Percentiles rank a stretch among this genome's conserved stretches.
phyloP scores from a whole-genome alignment of 1,140 invertebrate species.

The Gonioctena quinquepunctata region DNA sequence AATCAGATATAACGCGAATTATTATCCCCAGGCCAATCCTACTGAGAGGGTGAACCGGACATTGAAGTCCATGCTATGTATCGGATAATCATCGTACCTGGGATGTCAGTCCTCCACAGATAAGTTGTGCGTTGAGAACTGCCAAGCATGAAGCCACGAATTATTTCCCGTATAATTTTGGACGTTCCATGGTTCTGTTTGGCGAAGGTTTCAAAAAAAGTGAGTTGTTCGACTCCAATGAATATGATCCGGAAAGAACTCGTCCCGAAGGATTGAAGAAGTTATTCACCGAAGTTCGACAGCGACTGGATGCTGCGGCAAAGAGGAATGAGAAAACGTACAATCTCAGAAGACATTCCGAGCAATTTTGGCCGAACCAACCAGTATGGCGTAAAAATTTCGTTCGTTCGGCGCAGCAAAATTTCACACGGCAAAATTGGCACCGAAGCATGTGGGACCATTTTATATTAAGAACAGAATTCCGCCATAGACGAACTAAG shows the following conservation, averaged over 20 bases:
- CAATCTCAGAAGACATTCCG: background rate
- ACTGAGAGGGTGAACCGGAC: conserved; percentile 26
- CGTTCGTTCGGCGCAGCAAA: conserved; percentile 21
- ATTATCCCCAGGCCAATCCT: conserved; percentile 21
- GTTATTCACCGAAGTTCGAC: conserved; percentile 1
- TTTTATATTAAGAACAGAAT: background rate
- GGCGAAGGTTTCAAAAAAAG: background rate
- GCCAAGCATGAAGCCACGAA: background rate
- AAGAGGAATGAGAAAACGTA: background rate
- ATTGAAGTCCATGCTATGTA: conserved; percentile 36
- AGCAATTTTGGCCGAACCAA: background rate
- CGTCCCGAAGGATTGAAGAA: background rate
- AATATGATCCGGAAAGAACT: background rate
- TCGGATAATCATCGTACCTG: conserved; percentile 14
- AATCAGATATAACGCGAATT: conserved; percentile 15
- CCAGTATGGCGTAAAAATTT: conserved; percentile 25
- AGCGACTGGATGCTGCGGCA: background rate
- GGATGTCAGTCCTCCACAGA: conserved; percentile 10
- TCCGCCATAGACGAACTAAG: background rate
- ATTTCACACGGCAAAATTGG: conserved; percentile 27
- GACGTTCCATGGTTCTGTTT: background rate
- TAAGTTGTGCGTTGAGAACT: conserved; percentile 3
- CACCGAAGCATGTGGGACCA: conserved; percentile 25
- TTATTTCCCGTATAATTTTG: conserved; percentile 6
- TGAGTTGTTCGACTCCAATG: background rate